phyloP scores from a whole-genome alignment of 2,113 vertebrate species.

The Dicerorhinus sumatrensis region DNA sequence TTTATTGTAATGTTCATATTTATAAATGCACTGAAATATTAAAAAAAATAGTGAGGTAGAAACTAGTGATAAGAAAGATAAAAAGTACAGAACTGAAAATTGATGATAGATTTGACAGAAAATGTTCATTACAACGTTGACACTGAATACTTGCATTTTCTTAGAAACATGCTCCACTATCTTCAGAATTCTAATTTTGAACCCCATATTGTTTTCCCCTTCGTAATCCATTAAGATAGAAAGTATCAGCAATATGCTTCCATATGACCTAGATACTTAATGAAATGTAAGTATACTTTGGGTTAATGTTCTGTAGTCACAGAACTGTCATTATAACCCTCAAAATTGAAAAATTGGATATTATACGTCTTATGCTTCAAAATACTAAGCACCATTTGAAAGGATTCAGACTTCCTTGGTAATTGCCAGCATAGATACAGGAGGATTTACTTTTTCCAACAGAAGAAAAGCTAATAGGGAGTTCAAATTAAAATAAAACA shows the following conservation, averaged over 20 bases:
- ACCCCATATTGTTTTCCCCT: background rate
- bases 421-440: conserved; percentile 30
- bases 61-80: background rate
- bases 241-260: conserved; percentile 1
- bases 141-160: background rate
- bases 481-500: background rate
- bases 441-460: background rate
- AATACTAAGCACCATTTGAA: conserved; percentile 45
- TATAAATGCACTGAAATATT: background rate
- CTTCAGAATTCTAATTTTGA: conserved; percentile 6
- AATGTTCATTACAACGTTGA: background rate
- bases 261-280: conserved; percentile 27
- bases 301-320: conserved; percentile 46
- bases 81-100: background rate
- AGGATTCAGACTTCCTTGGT: background rate
- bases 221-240: background rate
- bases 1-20: background rate
- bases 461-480: conserved; percentile 18
- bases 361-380: conserved; percentile 40
- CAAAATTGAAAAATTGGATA: background rate
- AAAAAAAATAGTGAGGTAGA: background rate
- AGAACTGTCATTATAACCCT: background rate
- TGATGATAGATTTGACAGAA: background rate
- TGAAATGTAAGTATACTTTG: conserved; percentile 18
- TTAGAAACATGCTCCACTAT: background rate